Conservation (phyloP, 2,888 invertebrate species). For the Hydrotaea cyrtoneurina region DNA sequence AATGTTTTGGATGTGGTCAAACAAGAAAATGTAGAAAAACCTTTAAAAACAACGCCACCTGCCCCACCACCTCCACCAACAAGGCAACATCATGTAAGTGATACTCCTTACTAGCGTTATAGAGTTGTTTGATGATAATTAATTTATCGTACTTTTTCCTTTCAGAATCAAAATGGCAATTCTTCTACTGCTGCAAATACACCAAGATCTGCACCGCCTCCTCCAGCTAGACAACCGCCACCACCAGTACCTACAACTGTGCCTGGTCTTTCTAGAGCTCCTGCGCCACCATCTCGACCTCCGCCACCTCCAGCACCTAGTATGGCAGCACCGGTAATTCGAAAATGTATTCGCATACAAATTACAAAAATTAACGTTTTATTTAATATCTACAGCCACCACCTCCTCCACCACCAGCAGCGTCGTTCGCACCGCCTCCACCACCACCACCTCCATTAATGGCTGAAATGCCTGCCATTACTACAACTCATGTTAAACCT, state of each 20-base stretch:
- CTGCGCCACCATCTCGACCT: conserved; percentile 79
- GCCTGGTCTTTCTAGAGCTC: conserved; percentile 76
- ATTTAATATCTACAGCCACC: conserved; percentile 70
- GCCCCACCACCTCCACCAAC: conserved; percentile 76
- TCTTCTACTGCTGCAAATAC: conserved; percentile 62
- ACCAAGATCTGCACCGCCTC: conserved; percentile 80
- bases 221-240: conserved; percentile 82
- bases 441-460: conserved; percentile 80
- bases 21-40: conserved; percentile 82
- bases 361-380: not conserved
- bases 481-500: conserved; percentile 71
- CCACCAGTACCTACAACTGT: conserved; percentile 84
- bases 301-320: conserved; percentile 72
- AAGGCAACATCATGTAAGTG: conserved; percentile 75
- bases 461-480: conserved; percentile 74
- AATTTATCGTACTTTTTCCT: conserved; percentile 18
- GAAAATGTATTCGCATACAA: not conserved
- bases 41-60: conserved; percentile 66
- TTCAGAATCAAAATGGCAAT: conserved; percentile 76
- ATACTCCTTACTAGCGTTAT: not conserved
- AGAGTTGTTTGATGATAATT: conserved; percentile 28
- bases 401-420: conserved; percentile 81
- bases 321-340: conserved; percentile 73
- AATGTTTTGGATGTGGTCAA: conserved; percentile 91
- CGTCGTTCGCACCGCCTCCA: conserved; percentile 80